phyloP scores from a whole-genome alignment of 2,888 invertebrate species.

The Himalopsyche tibetana region DNA sequence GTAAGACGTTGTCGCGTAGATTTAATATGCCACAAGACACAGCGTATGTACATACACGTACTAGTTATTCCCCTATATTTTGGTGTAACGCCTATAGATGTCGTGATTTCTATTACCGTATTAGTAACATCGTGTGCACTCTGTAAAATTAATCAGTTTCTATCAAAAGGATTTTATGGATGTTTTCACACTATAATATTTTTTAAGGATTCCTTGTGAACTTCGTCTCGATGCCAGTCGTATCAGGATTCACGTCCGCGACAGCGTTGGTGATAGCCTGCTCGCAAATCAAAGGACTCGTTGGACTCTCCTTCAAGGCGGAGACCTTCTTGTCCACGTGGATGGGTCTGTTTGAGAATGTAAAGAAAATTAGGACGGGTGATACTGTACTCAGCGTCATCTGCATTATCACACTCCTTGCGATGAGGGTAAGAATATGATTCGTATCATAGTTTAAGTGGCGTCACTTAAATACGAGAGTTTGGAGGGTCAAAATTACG shows the following conservation, averaged over 20 bases:
- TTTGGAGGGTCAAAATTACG: too few species aligned
- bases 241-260: conserved; percentile 86
- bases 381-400: conserved; percentile 80
- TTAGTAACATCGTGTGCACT: too few species aligned
- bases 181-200: neutral
- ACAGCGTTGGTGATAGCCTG: conserved; percentile 86
- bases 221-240: conserved; percentile 85
- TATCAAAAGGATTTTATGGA: neutral
- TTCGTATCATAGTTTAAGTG: neutral
- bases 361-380: conserved; percentile 76
- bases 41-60: too few species aligned
- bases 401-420: conserved; percentile 79
- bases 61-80: too few species aligned
- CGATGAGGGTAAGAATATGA: conserved; percentile 77
- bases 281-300: conserved; percentile 83
- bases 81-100: too few species aligned
- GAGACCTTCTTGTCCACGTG: conserved; percentile 81
- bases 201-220: conserved; percentile 82
- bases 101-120: too few species aligned
- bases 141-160: neutral
- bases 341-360: conserved; percentile 76
- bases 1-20: too few species aligned
- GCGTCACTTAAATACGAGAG: too few species aligned
- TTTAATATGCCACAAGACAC: too few species aligned
- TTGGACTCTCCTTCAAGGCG: conserved; percentile 79